Conservation (phyloP, 2,888 invertebrate species). For the Limnephilus rhombicus region DNA sequence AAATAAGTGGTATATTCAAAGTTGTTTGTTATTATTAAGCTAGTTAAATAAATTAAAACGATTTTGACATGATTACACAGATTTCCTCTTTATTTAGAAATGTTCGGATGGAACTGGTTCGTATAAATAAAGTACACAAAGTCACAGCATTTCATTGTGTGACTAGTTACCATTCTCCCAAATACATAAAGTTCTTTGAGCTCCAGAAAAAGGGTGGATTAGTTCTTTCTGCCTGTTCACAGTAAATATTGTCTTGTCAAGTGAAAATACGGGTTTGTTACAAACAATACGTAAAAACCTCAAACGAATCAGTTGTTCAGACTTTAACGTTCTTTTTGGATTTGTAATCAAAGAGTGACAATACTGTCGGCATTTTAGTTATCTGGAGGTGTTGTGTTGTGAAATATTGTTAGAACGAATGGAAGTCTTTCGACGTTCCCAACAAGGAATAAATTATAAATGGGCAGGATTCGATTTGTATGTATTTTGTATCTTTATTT, state of each 20-base stretch:
- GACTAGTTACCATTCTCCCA: neutral
- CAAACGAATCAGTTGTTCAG: neutral
- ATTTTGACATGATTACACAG: neutral
- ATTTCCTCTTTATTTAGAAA: neutral
- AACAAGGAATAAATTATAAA: neutral
- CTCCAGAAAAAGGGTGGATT: neutral
- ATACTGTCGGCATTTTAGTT: neutral
- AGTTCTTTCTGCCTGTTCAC: neutral
- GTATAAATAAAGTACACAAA: neutral
- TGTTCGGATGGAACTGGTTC: too few species aligned
- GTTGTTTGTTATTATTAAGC: too few species aligned
- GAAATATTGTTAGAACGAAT: too few species aligned
- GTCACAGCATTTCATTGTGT: neutral
- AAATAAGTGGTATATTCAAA: too few species aligned
- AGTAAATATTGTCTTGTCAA: neutral
- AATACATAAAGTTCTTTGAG: neutral
- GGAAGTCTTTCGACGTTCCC: neutral
- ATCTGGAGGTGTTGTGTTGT: neutral
- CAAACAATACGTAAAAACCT: neutral
- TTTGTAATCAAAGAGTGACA: neutral
- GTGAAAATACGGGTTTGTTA: neutral
- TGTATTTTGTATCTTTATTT: too few species aligned
- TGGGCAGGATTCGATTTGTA: too few species aligned
- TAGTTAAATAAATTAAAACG: too few species aligned
- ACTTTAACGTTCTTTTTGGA: neutral